Evolutionary conservation across 2,113 vertebrate genomes (phyloP), one percentile per base, ranked within the genome.

Genomic region (Scomber japonicus): DNA sequence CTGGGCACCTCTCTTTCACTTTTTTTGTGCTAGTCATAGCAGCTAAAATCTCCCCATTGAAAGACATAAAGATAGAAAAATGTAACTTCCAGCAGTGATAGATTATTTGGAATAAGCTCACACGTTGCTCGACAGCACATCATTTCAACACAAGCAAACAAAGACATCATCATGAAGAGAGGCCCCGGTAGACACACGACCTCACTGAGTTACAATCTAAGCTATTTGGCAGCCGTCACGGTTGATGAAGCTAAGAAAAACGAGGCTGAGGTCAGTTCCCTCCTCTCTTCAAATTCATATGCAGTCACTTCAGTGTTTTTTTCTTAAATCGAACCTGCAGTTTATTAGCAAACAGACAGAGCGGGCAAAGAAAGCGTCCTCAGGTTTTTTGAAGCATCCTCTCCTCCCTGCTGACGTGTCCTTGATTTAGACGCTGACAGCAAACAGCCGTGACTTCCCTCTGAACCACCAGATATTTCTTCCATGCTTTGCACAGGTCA

Each of bases 381-480:
- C 35, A 2, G 35, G 35, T 9, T 9, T 40, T 9, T 40, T 9
- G 35, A 40, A 40, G 35, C 35, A 40, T 40, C 35, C 35, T 40
- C 35, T 7, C 4, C 19, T 71, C 51, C 48, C 49, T 27, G 60
- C 76, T 69, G 67, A 78, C 45, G 85, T 85, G 88, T 90, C 88
- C 77, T 72, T 88, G 85, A 90, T 77, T 85, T 83, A 79, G 78
- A 86, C 77, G 76, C 77, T n/a, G 53, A 63, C 30, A 8, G 61
- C 45, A 24, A 57, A 70, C 15, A 55, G 13, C 11, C 5, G 14
- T 10, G 13, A 30, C 45, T 71, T 27, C 24, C 12, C 30, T 59
- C 31, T 19, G 19, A 66, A 40, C 51, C 48, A 50, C 62, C 40
- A 0, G 13, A 66, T 30, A 46, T 46, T 61, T 68, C 67, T 51